Percentiles rank a stretch among this genome's conserved stretches.
Evolutionary conservation across 1,140 invertebrate species (phyloP).

Genomic region (Drosophila subpulchrella): DNA sequence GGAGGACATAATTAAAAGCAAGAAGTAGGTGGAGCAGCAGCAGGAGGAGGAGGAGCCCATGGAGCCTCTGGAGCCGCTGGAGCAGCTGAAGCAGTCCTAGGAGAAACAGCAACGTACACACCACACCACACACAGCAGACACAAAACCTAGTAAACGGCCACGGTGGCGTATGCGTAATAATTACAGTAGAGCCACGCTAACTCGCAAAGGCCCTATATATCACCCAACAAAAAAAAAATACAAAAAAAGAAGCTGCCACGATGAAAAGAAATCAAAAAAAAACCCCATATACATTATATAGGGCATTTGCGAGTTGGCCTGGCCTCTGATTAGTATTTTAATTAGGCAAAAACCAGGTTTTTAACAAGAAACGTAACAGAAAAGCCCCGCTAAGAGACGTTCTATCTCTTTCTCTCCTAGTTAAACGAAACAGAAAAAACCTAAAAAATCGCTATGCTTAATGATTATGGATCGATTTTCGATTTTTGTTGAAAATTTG

Average conservation of each 20-base stretch:
- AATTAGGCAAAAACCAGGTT: conserved; percentile 46
- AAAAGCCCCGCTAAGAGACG: conserved; percentile 33
- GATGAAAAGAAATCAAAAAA: conserved; percentile 22
- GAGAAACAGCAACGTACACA: conserved; percentile 8
- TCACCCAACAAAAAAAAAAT: not conserved
- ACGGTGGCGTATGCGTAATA: conserved; percentile 44
- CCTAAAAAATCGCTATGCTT: conserved; percentile 17
- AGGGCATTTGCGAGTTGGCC: conserved; percentile 30
- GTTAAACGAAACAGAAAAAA: conserved; percentile 19
- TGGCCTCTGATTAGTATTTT: conserved; percentile 43
- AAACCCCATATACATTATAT: not conserved
- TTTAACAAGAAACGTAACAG: conserved; percentile 22
- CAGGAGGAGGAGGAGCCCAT: conserved; percentile 4
- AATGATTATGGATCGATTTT: conserved; percentile 51
- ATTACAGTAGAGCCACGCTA: conserved; percentile 33
- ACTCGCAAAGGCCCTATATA: conserved; percentile 13
- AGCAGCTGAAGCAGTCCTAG: conserved; percentile 23
- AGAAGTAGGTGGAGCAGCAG: conserved; percentile 37
- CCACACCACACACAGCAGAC: not conserved
- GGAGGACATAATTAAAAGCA: conserved; percentile 70
- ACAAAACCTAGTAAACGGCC: conserved; percentile 33
- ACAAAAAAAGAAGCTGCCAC: conserved; percentile 27
- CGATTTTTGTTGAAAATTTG: conserved; percentile 49
- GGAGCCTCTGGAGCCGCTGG: not conserved
- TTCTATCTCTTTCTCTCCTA: conserved; percentile 51